phyloP scores from a whole-genome alignment of 2,888 invertebrate genomes.

The Amblyteles armatorius region DNA sequence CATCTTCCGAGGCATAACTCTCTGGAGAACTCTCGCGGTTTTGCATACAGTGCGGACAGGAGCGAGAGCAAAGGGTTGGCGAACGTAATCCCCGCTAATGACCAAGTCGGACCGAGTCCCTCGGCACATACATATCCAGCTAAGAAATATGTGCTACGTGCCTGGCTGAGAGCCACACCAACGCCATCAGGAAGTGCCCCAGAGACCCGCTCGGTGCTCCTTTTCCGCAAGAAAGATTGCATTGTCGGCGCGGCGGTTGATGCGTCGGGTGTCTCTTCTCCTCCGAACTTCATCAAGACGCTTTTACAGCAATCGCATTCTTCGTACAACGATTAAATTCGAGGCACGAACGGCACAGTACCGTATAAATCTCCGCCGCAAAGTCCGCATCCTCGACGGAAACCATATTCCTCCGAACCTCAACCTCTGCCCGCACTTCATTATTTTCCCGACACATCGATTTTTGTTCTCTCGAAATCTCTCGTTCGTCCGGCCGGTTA shows the following conservation, averaged over 20 bases:
- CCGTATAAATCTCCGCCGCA: not conserved
- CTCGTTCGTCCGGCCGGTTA: not conserved
- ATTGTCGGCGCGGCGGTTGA: constrained; percentile 46
- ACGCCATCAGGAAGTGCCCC: constrained; percentile 52
- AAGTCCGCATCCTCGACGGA: not conserved
- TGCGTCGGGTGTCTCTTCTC: constrained; percentile 25
- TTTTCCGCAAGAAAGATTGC: constrained; percentile 47
- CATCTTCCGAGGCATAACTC: constrained; percentile 46
- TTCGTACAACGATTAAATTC: constrained; percentile 2
- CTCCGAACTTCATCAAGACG: not conserved
- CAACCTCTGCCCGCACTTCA: constrained; percentile 20
- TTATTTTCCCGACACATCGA: constrained; percentile 10
- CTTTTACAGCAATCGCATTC: constrained; percentile 11
- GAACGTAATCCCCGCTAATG: constrained; percentile 55
- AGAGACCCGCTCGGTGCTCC: constrained; percentile 12
- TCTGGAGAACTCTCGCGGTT: constrained; percentile 21
- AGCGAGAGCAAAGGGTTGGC: constrained; percentile 23
- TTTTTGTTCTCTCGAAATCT: not conserved
- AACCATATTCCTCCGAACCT: constrained; percentile 16
- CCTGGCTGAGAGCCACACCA: constrained; percentile 20
- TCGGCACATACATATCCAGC: constrained; percentile 3
- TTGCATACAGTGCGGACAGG: constrained; percentile 38
- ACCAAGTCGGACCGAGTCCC: constrained; percentile 37
- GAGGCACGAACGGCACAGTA: not conserved
- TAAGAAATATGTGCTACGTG: constrained; percentile 40